Evolutionary conservation across 2,888 invertebrate species (phyloP).

Genomic region (Pheosia gnoma): DNA sequence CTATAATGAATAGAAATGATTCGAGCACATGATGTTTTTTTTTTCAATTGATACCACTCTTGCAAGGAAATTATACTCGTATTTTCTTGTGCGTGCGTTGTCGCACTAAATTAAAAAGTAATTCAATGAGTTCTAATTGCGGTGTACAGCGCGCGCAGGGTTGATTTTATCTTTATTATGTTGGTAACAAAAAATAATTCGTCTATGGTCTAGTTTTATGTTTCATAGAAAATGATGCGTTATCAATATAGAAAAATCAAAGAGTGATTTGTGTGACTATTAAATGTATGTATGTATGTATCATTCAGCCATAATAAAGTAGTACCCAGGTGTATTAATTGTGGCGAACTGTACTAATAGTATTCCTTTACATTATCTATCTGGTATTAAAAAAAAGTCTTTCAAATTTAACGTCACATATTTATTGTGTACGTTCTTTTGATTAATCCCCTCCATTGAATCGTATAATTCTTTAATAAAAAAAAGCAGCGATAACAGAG

Average conservation of each 20-base stretch:
- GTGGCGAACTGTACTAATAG: too few species aligned
- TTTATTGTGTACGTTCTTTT: too few species aligned
- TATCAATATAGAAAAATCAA: conserved; percentile 6
- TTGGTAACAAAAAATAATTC: conserved; percentile 36
- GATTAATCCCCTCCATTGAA: too few species aligned
- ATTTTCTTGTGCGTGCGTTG: conserved; percentile 49
- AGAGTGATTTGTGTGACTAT: too few species aligned
- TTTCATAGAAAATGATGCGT: conserved; percentile 36
- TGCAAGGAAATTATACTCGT: conserved; percentile 49
- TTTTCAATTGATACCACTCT: conserved; percentile 25
- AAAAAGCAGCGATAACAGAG: too few species aligned
- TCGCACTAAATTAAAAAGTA: conserved; percentile 60
- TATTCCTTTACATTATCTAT: too few species aligned
- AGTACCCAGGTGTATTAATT: too few species aligned
- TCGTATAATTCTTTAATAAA: too few species aligned
- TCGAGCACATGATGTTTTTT: conserved; percentile 22
- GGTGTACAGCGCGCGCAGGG: conserved; percentile 40
- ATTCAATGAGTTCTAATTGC: conserved; percentile 55
- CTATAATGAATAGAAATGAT: conserved; percentile 11
- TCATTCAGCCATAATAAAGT: too few species aligned
- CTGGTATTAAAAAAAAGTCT: too few species aligned
- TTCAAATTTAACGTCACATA: too few species aligned
- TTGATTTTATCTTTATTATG: conserved; percentile 53
- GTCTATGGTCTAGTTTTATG: conserved; percentile 45
- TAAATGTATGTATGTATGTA: too few species aligned